Evolutionary conservation across 2,113 vertebrate species (phyloP), one percentile per base, ranked within the genome.

Genomic region (Lycaon pictus): DNA sequence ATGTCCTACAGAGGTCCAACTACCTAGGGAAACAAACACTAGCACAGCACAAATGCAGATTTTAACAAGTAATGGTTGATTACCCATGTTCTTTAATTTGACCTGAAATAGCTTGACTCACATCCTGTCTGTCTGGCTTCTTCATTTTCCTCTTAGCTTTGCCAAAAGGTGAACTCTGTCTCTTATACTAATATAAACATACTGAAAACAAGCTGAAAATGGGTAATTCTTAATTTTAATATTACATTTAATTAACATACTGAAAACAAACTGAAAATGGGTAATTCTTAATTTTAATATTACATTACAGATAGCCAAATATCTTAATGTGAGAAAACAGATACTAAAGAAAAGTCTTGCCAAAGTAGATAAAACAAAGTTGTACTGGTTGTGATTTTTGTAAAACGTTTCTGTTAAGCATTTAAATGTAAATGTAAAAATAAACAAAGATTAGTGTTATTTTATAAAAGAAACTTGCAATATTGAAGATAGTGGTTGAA

Each of bases 271-370:
- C 20, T 82, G 29, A 69, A 65, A 65, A 2, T 20, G 2, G 2
- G 32, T 89, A 72, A 35, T 23, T 94, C 27, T 55, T 85, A 88
- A 77, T 84, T 94, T 92, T 60, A 87, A 63, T 55, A 58, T 65
- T 84, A 16, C 3, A 76, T 43, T 43, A 43, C 43, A 43, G 35
- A 35, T 35, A 35, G 35, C 35, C 35, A 35, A 35, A 35, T 35
- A 35, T 35, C 35, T 43, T 43, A 43, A 7, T 37, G 13, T 32
- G 51, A 90, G 65, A 82, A 84, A 88, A 37, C 5, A n/a, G 11
- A 76, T 25, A 80, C 27, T 51, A 60, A 72, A 83, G 10, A 62
- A 90, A 77, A 10, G 12, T 53, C 2, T 72, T 60, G 1, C 10
- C 35, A 32, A 94, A 90, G 80, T 27, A 88, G 12, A 84, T 86